These are phyloP conservation scores for Archaeoteleia sp. DNA, from an alignment of 2,888 invertebrate genomes.

Conservation along the genomic window DNA sequence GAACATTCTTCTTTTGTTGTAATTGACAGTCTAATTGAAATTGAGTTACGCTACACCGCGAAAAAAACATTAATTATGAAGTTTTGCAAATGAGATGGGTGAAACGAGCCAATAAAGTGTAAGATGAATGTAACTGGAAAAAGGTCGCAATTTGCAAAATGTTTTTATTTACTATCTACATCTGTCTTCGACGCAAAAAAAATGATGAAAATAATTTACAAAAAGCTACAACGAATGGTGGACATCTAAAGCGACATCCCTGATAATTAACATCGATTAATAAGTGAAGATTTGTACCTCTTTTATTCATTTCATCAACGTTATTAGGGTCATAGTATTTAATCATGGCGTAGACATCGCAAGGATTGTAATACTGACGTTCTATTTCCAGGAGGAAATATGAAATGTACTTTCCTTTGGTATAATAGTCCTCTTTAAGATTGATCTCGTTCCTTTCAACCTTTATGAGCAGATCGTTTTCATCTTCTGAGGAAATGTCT, in stretches of 20 bases:
- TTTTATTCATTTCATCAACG: conserved; percentile 55
- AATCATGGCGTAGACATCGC: conserved; percentile 66
- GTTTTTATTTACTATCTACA: no score
- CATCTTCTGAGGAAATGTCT: conserved; percentile 60
- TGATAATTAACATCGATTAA: conserved; percentile 3
- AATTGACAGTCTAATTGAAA: no score
- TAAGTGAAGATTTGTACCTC: conserved; percentile 55
- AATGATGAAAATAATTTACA: background rate
- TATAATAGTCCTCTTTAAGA: conserved; percentile 67
- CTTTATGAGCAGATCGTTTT: conserved; percentile 56
- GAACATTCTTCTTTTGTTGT: no score
- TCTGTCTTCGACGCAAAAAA: background rate
- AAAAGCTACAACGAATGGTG: background rate
- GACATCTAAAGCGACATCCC: background rate
- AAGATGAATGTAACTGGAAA: no score
- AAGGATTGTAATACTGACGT: conserved; percentile 66
- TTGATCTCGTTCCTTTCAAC: conserved; percentile 57
- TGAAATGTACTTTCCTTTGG: conserved; percentile 68
- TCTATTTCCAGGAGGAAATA: conserved; percentile 71
- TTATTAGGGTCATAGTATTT: conserved; percentile 60
- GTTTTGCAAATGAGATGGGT: no score
- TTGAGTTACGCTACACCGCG: no score
- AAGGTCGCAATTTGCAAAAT: no score
- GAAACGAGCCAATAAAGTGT: no score
- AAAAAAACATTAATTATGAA: no score